phyloP scores from a whole-genome alignment of 2,113 vertebrate genomes.

The Hydropotes inermis region DNA sequence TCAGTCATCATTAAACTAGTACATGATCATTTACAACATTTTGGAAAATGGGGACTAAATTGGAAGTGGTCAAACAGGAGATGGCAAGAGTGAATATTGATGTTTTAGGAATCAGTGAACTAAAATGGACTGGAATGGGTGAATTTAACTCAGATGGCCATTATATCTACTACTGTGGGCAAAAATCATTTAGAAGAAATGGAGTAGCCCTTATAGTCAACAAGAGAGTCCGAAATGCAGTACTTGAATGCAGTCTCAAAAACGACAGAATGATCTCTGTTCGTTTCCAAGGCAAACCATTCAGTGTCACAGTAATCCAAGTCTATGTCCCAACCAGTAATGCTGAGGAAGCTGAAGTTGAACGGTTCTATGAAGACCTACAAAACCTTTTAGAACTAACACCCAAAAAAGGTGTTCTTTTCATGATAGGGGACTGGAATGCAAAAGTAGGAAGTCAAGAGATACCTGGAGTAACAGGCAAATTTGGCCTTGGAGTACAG shows the following conservation, averaged over 20 bases:
- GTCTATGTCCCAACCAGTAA: not conserved
- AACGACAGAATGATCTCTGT: not conserved
- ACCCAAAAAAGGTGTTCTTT: not conserved
- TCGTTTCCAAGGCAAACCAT: not conserved
- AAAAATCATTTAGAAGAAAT: not conserved
- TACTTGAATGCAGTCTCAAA: not conserved
- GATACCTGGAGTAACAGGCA: not conserved
- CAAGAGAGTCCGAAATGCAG: not conserved
- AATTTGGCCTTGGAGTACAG: not conserved
- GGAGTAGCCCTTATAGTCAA: not conserved
- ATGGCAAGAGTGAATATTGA: not conserved
- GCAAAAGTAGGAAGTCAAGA: not conserved
- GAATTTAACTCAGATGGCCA: not conserved
- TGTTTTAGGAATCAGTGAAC: not conserved
- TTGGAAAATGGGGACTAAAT: constrained; percentile 1
- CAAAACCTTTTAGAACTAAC: not conserved
- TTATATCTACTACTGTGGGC: not conserved
- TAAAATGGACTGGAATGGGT: not conserved
- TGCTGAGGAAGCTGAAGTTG: not conserved
- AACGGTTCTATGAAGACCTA: not conserved
- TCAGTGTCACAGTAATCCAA: not conserved
- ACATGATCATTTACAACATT: not conserved
- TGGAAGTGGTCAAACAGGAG: not conserved
- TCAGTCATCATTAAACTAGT: not conserved
- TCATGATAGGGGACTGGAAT: not conserved